Evolutionary conservation across 2,113 vertebrate genomes (phyloP).

Genomic region (Oreochromis aureus): DNA sequence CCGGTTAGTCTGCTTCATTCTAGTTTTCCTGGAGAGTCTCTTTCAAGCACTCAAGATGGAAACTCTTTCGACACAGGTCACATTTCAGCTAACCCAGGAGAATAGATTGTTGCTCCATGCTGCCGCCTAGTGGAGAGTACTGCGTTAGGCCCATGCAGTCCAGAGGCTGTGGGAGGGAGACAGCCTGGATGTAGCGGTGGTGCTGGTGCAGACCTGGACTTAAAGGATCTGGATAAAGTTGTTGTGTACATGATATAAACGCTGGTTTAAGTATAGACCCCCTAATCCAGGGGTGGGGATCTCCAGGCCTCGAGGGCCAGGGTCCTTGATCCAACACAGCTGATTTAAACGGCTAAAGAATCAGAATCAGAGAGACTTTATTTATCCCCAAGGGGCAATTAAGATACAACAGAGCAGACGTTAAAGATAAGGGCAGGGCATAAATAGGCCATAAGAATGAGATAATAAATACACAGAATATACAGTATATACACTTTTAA

Average conservation of each 20-base stretch:
- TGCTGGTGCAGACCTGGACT: no score
- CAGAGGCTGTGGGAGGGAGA: no score
- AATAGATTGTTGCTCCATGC: neutral
- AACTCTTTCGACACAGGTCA: neutral
- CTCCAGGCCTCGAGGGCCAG: neutral
- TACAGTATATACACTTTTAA: no score
- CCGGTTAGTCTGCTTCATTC: neutral
- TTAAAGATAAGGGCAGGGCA: neutral
- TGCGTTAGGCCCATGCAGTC: rapidly evolving
- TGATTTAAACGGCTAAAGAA: neutral
- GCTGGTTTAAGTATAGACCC: neutral
- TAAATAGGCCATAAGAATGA: neutral
- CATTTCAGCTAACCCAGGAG: neutral
- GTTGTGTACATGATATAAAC: neutral
- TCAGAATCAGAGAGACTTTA: neutral
- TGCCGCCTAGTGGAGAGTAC: neutral
- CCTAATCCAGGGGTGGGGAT: neutral
- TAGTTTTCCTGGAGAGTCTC: neutral
- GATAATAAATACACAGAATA: neutral
- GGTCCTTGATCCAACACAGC: neutral
- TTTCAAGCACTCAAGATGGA: neutral
- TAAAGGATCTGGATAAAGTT: no score
- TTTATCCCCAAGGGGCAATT: neutral
- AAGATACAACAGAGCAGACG: neutral
- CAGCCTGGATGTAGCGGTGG: no score